Percentiles rank a stretch among this genome's conserved stretches.
Conservation (phyloP, 2,797 vertebrate species). For the Mycteria americana region DNA sequence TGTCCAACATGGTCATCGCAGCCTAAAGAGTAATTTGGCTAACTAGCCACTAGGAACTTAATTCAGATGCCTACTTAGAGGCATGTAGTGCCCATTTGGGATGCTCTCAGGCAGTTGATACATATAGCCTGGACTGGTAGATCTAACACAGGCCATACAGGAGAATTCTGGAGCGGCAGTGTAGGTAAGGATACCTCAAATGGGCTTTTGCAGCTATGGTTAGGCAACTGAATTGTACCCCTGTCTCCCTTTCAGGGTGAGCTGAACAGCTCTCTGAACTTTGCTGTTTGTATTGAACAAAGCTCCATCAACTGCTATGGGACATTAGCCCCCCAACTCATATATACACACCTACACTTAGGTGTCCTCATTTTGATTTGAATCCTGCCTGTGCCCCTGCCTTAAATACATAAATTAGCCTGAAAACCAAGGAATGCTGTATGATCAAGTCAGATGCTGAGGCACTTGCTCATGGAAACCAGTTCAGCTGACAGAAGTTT, state of each 20-base stretch:
- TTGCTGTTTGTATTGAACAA: background rate
- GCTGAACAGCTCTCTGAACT: background rate
- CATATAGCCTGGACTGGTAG: background rate
- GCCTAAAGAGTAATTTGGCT: background rate
- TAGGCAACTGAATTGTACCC: background rate
- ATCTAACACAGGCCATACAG: background rate
- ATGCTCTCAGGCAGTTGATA: background rate
- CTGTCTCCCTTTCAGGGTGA: background rate
- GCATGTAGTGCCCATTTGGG: background rate
- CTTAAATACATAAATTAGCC: background rate
- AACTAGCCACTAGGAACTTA: background rate
- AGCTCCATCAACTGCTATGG: background rate
- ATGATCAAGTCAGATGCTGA: background rate
- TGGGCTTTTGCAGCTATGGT: background rate
- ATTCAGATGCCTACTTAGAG: background rate
- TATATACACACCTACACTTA: background rate
- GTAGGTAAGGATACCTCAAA: background rate
- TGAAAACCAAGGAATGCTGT: background rate
- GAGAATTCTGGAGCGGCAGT: background rate
- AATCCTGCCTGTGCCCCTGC: background rate
- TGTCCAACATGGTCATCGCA: background rate
- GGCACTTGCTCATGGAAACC: background rate
- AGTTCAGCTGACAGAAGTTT: background rate
- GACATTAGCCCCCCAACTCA: background rate
- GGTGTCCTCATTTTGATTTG: background rate